phyloP scores from a whole-genome alignment of 2,888 invertebrate genomes.

The Drosophila flavopinicola region DNA sequence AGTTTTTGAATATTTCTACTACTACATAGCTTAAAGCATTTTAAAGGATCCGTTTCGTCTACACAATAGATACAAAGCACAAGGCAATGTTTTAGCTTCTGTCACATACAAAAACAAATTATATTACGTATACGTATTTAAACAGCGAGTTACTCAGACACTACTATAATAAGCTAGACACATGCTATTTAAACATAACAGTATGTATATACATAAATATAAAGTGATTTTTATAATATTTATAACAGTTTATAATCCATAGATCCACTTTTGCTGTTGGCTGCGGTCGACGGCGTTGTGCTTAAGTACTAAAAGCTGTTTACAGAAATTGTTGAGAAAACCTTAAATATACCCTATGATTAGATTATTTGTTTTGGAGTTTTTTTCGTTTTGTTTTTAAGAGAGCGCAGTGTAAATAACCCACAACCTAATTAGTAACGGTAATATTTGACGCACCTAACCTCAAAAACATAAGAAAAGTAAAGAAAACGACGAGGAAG shows the following conservation, averaged over 20 bases:
- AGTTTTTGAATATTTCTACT: not conserved
- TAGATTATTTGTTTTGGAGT: conserved; percentile 29
- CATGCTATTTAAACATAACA: conserved; percentile 53
- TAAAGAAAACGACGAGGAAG: conserved; percentile 35
- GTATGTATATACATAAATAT: conserved; percentile 39
- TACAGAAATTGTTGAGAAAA: conserved; percentile 42
- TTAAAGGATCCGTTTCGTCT: conserved; percentile 10
- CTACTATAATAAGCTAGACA: conserved; percentile 64
- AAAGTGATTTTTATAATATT: conserved; percentile 35
- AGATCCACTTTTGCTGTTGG: conserved; percentile 22
- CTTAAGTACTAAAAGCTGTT: conserved; percentile 64
- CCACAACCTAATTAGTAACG: conserved; percentile 75
- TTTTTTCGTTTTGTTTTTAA: too few relatives aligned
- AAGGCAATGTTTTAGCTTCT: conserved; percentile 65
- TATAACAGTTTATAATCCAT: conserved; percentile 29
- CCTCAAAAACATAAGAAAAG: conserved; percentile 47
- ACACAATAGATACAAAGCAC: conserved; percentile 12
- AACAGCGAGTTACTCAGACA: conserved; percentile 61
- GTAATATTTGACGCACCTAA: conserved; percentile 62
- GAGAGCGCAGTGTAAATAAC: conserved; percentile 72
- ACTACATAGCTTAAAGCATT: not conserved
- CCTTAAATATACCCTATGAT: conserved; percentile 50
- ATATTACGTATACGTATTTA: conserved; percentile 33
- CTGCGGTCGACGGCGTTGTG: conserved; percentile 65
- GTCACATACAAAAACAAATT: conserved; percentile 40